These are phyloP conservation scores for Agonopterix heracliana DNA, from an alignment of 2,888 invertebrate species.

Conservation along the genomic window DNA sequence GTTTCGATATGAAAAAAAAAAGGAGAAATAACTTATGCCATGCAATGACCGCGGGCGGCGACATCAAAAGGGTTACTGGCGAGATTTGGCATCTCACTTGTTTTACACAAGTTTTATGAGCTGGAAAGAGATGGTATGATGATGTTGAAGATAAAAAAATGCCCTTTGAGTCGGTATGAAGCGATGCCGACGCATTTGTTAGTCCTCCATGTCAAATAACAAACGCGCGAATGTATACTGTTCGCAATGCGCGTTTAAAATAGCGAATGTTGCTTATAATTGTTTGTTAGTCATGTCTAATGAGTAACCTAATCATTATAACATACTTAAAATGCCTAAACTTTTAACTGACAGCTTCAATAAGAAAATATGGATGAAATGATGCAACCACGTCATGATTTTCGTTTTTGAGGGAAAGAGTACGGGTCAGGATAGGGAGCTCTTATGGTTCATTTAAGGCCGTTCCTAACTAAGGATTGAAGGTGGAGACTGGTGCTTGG, in stretches of 20 bases:
- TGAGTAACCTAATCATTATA: too few species aligned
- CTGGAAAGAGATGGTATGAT: slow-evolving; percentile 28
- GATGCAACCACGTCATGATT: too few species aligned
- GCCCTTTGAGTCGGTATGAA: slow-evolving; percentile 33
- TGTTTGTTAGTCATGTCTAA: background rate
- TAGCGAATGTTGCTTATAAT: slow-evolving; percentile 20
- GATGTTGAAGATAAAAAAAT: slow-evolving; percentile 49
- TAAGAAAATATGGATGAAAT: too few species aligned
- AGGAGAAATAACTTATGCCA: slow-evolving; percentile 52
- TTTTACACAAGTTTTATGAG: slow-evolving; percentile 12
- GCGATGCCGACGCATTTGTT: slow-evolving; percentile 30
- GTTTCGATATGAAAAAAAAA: slow-evolving; percentile 64
- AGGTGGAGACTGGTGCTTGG: too few species aligned
- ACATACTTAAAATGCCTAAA: too few species aligned
- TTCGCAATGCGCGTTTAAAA: slow-evolving; percentile 26
- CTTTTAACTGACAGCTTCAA: too few species aligned
- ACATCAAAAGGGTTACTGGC: slow-evolving; percentile 52
- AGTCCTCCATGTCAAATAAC: slow-evolving; percentile 22
- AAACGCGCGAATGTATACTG: slow-evolving; percentile 29
- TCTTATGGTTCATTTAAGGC: too few species aligned
- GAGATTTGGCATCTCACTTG: slow-evolving; percentile 39
- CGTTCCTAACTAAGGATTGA: too few species aligned
- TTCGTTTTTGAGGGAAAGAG: too few species aligned
- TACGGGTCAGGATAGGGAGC: too few species aligned
- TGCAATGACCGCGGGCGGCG: slow-evolving; percentile 61